phyloP scores from a whole-genome alignment of 2,888 invertebrate genomes.

The Catocala nupta region DNA sequence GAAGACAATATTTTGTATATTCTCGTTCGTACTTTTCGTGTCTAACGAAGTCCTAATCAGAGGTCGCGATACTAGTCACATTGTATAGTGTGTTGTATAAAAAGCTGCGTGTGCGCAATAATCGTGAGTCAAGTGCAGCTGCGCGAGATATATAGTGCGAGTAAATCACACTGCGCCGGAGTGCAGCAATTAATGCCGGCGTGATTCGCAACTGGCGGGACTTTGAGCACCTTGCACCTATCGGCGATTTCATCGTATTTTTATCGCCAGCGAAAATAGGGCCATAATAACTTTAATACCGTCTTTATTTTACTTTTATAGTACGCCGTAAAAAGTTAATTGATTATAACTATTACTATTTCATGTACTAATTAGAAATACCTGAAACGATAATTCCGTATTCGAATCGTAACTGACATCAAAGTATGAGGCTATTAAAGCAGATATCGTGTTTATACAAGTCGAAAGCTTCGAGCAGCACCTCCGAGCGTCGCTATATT shows the following conservation, averaged over 20 bases:
- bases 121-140: conserved; percentile 82
- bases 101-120: conserved; percentile 54
- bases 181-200: conserved; percentile 74
- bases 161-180: conserved; percentile 76
- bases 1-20: too few species aligned
- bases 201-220: conserved; percentile 59
- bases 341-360: conserved; percentile 11
- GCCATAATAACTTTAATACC: conserved; percentile 1
- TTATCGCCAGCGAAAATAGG: conserved; percentile 16
- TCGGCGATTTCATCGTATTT: conserved; percentile 26
- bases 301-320: conserved; percentile 4
- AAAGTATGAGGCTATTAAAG: conserved; percentile 42
- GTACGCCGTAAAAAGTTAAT: conserved; percentile 7
- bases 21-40: too few species aligned
- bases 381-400: conserved; percentile 13
- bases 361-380: conserved; percentile 18
- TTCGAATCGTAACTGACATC: conserved; percentile 30
- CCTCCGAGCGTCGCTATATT: conserved; percentile 31
- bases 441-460: conserved; percentile 37
- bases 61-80: conserved; percentile 29
- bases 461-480: conserved; percentile 38
- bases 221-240: conserved; percentile 50
- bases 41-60: conserved; percentile 11
- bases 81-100: conserved; percentile 34
- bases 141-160: conserved; percentile 68